Evolutionary conservation across 2,113 vertebrate species (phyloP), one percentile per base, ranked within the genome.

Genomic region (Saguinus midas): DNA sequence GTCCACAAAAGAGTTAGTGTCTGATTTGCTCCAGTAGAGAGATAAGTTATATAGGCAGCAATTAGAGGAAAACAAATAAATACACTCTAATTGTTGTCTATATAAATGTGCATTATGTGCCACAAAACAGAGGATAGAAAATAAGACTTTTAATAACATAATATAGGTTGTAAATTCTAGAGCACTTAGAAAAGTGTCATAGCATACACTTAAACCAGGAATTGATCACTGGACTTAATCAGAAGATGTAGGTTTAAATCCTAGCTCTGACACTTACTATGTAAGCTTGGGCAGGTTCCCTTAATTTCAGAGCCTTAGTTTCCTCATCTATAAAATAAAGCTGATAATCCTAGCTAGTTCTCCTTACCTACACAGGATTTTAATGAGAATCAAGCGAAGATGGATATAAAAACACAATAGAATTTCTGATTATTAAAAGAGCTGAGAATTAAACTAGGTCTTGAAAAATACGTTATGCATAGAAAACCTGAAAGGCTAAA

Each of bases 361-460:
- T 95, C 12, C 32, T 94, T 89, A 90, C 23, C 45, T 95, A 61
- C 29, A 92, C 16, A 95, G 25, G 37, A 92, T 82, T 92, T 43
- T 70, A 84, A 57, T 96, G 35, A 87, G 78, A 88, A 93, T 64
- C 27, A 64, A 72, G 5, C 90, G n/a, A 91, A 23, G 35, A 92
- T 73, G 16, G 52, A n/a, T 92, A 0, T 80, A 37, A 94, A 96
- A 96, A 87, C 61, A 91, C 72, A 80, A 3, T 80, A 52, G 23
- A 83, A 27, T 64, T 92, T 92, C 21, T 90, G 82, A 94, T 82
- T 97, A 73, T 61, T 85, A 20, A 82, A 86, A 90, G 57, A 90
- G 25, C 9, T 87, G 58, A 87, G 40, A 92, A 55, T 88, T 91
- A 82, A 91, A 76, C 29, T 92, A 88, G 55, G 29, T 52, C 76